Percentiles rank a stretch among this genome's conserved stretches.
Evolutionary conservation across 2,888 invertebrate genomes (phyloP).

Genomic region (Ganaspis brasiliensis): DNA sequence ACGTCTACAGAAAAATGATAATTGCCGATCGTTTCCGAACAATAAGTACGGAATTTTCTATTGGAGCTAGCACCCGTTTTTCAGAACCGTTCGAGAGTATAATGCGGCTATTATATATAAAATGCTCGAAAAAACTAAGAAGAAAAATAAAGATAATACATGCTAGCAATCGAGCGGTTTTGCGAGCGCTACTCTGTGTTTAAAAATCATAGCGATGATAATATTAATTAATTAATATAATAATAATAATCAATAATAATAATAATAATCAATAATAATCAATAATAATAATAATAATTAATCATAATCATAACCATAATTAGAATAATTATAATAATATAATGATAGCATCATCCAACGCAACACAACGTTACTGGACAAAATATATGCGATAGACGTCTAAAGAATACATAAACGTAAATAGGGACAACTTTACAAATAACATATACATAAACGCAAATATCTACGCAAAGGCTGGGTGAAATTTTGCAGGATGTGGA

Average conservation of each 20-base stretch:
- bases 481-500: constrained; percentile 10
- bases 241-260: constrained; percentile 55
- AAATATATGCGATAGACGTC: constrained; percentile 58
- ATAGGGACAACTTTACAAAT: constrained; percentile 72
- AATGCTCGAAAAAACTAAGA: constrained; percentile 27
- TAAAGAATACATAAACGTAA: constrained; percentile 62
- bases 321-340: constrained; percentile 36
- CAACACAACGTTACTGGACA: constrained; percentile 58
- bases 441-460: constrained; percentile 70
- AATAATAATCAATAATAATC: constrained; percentile 49
- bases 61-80: constrained; percentile 60
- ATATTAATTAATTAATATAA: constrained; percentile 51
- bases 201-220: constrained; percentile 57
- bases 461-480: constrained; percentile 56
- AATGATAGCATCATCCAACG: constrained; percentile 63
- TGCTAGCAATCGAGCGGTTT: constrained; percentile 47
- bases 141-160: constrained; percentile 24
- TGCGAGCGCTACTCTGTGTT: constrained; percentile 50
- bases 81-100: constrained; percentile 51
- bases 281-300: constrained; percentile 59
- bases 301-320: constrained; percentile 44
- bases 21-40: constrained; percentile 68
- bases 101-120: constrained; percentile 36
- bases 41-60: constrained; percentile 75
- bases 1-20: constrained; percentile 71